Percentiles rank a stretch among this genome's conserved stretches.
Evolutionary conservation across 2,113 vertebrate species (phyloP).

Genomic region (Choloepus hoffmanni): DNA sequence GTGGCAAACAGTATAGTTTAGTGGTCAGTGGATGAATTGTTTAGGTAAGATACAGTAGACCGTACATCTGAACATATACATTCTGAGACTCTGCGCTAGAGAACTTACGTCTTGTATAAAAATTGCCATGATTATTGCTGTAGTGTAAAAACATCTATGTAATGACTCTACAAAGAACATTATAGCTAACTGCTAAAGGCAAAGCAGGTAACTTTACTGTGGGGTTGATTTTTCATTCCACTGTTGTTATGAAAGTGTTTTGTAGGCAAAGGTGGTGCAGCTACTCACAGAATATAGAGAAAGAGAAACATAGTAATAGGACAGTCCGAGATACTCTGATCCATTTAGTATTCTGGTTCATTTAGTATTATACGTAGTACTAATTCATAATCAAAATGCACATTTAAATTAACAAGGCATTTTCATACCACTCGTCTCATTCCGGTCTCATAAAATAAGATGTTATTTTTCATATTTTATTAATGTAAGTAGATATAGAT

Average conservation of each 20-base stretch:
- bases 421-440: conserved; percentile 8
- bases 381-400: not conserved
- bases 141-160: not conserved
- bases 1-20: conserved; percentile 3
- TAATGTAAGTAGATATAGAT: not conserved
- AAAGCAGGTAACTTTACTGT: not conserved
- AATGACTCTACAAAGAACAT: not conserved
- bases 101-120: not conserved
- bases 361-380: not conserved
- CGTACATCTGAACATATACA: not conserved
- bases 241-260: not conserved
- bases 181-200: not conserved
- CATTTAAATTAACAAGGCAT: not conserved
- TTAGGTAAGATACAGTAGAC: not conserved
- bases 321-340: not conserved
- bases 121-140: not conserved
- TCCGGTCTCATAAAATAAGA: not conserved
- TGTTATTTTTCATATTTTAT: not conserved
- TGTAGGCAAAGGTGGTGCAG: not conserved
- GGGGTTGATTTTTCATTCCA: not conserved
- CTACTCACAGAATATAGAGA: not conserved
- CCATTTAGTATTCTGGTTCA: not conserved
- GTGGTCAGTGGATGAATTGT: not conserved
- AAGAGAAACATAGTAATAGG: not conserved
- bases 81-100: not conserved